A percentile compares a stretch with the other conserved stretches of the same genome.
Conservation (phyloP, 2,888 invertebrate genomes). For the Eilema griseolum region DNA sequence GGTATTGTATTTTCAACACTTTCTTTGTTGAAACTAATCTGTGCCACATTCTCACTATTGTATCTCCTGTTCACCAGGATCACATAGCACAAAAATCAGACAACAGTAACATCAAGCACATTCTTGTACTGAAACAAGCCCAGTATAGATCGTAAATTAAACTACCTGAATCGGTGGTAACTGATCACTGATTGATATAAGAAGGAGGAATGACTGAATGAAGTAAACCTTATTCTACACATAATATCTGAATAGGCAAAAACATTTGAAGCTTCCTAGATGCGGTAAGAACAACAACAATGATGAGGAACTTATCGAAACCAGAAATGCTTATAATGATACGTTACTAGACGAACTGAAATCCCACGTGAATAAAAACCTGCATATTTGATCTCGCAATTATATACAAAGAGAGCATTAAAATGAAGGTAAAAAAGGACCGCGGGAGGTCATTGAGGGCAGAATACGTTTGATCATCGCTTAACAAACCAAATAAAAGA, state of each 20-base stretch:
- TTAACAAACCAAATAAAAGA: slow-evolving; percentile 33
- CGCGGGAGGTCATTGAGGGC: slow-evolving; percentile 34
- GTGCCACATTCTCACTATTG: background rate
- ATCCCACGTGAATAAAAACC: slow-evolving; percentile 52
- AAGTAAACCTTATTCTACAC: background rate
- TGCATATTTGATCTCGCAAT: slow-evolving; percentile 41
- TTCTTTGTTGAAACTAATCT: background rate
- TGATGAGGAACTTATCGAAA: slow-evolving; percentile 49
- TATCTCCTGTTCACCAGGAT: background rate
- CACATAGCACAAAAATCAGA: background rate
- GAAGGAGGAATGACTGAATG: background rate
- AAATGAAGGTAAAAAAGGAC: slow-evolving; percentile 39
- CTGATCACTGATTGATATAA: background rate
- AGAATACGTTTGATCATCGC: slow-evolving; percentile 36
- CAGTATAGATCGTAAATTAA: background rate
- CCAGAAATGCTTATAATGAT: slow-evolving; percentile 49
- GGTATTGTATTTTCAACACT: background rate
- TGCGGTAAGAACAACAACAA: slow-evolving; percentile 42
- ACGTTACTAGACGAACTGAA: slow-evolving; percentile 40
- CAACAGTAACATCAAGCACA: background rate
- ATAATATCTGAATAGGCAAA: slow-evolving; percentile 26
- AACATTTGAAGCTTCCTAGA: slow-evolving; percentile 34
- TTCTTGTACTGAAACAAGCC: background rate
- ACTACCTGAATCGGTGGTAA: background rate
- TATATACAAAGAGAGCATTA: slow-evolving; percentile 45